Percentiles rank a stretch among this genome's conserved stretches.
phyloP scores from a whole-genome alignment of 2,113 vertebrate species.

The Bungarus multicinctus region DNA sequence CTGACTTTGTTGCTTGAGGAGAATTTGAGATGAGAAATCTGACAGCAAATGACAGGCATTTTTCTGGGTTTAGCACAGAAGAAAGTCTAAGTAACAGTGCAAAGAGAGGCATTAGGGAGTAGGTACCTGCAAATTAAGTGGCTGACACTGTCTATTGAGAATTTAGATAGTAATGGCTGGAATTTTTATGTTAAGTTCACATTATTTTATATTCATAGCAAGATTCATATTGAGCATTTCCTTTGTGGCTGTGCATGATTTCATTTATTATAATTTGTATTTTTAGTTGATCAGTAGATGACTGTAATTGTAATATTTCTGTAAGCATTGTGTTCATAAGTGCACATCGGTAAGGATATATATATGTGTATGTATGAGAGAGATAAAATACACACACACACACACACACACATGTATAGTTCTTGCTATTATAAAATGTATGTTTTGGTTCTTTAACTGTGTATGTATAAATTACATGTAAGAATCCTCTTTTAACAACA shows the following conservation, averaged over 20 bases:
- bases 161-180: conserved; percentile 85
- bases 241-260: conserved; percentile 82
- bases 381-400: conserved; percentile 22
- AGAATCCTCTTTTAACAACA: conserved; percentile 42
- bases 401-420: conserved; percentile 18
- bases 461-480: conserved; percentile 35
- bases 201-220: conserved; percentile 88
- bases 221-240: conserved; percentile 79
- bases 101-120: conserved; percentile 94
- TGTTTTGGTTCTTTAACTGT: conserved; percentile 51
- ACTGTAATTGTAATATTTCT: conserved; percentile 75
- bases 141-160: conserved; percentile 88
- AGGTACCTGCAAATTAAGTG: conserved; percentile 89
- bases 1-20: conserved; percentile 99
- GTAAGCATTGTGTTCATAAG: conserved; percentile 63
- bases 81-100: conserved; percentile 94
- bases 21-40: conserved; percentile 96
- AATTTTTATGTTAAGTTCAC: conserved; percentile 89
- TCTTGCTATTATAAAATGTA: conserved; percentile 39
- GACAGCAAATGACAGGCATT: conserved; percentile 98
- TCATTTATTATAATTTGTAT: conserved; percentile 83
- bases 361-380: conserved; percentile 1
- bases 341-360: conserved; percentile 32
- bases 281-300: conserved; percentile 79
- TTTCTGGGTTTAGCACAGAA: conserved; percentile 98